Evolutionary conservation across 2,113 vertebrate species (phyloP).

Genomic region (Lontra canadensis): DNA sequence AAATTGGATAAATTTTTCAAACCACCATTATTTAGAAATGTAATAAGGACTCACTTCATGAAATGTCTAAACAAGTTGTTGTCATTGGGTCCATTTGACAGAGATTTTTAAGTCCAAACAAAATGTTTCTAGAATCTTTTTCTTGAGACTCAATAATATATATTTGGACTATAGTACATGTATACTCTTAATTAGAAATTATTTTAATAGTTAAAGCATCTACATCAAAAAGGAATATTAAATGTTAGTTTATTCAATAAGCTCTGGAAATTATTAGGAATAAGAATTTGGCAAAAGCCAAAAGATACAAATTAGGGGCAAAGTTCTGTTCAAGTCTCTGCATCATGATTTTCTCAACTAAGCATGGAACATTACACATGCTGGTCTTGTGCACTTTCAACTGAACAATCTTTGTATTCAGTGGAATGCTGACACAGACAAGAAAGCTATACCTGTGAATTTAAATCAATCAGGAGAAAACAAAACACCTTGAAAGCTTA

Average conservation of each 20-base stretch:
- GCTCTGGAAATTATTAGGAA: neutral
- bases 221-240: conserved; percentile 44
- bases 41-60: neutral
- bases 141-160: neutral
- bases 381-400: neutral
- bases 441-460: conserved; percentile 16
- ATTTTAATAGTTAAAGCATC: neutral
- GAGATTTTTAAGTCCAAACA: conserved; percentile 19
- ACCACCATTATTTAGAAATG: neutral
- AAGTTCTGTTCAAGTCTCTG: neutral
- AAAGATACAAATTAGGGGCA: conserved; percentile 29
- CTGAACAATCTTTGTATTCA: neutral
- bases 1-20: conserved; percentile 38
- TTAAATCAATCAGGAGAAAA: conserved; percentile 35
- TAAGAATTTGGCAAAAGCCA: conserved; percentile 36
- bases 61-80: neutral
- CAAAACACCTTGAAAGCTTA: neutral
- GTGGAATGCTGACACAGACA: neutral
- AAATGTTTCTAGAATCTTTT: neutral
- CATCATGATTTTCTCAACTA: conserved; percentile 22
- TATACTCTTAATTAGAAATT: conserved; percentile 30
- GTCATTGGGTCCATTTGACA: neutral
- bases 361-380: neutral
- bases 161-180: neutral
- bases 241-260: neutral